Evolutionary conservation across 2,888 invertebrate genomes (phyloP), one percentile per base, ranked within the genome.

Genomic region (Polymixis lichenea): DNA sequence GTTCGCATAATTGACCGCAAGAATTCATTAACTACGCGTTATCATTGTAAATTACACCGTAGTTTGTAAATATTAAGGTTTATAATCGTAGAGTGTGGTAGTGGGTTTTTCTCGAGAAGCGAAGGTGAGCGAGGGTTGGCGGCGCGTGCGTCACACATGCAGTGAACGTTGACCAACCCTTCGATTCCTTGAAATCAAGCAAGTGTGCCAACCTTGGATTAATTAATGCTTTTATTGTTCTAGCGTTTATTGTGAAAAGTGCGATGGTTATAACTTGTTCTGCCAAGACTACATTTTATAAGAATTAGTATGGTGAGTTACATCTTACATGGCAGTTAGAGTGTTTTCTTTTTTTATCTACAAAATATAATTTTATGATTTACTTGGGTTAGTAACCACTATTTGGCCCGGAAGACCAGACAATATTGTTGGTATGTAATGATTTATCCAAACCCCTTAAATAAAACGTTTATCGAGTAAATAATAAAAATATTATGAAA

Each of bases 41-140:
- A 73, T 70, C 55, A 75, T 85, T 77, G 77, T 55, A 90, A 90
- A 88, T 73, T 81, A 77, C 68, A 86, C 83, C 84, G 81, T 92
- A 88, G 67, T 43, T 0, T 15, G 25, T 75, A 28, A 61, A 13
- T 0, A 43, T 85, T 90, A 90, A 86, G 89, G 91, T 85, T 69
- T 72, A 75, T 83, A 87, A 85, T 86, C 65, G 69, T 70, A 80
- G 84, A 65, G 8, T 11, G 51, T 72, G 25, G 65, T 49, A 28
- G 56, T 89, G 91, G 94, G 92, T 94, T 95, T 95, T 95, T 91
- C 94, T 92, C 88, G 83, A 88, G 83, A 55, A 43, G 75, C 76
- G 93, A 95, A 95, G 93, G 94, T 93, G 90, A 94, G 86, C 93
- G 76, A 89, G 93, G 93, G 92, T 85, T 79, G 89, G 84, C 75